Percentiles rank a stretch among this genome's conserved stretches.
These are phyloP conservation scores for Kryphioiulus occultus DNA, from an alignment of 2,888 invertebrate species.

Conservation along the genomic window DNA sequence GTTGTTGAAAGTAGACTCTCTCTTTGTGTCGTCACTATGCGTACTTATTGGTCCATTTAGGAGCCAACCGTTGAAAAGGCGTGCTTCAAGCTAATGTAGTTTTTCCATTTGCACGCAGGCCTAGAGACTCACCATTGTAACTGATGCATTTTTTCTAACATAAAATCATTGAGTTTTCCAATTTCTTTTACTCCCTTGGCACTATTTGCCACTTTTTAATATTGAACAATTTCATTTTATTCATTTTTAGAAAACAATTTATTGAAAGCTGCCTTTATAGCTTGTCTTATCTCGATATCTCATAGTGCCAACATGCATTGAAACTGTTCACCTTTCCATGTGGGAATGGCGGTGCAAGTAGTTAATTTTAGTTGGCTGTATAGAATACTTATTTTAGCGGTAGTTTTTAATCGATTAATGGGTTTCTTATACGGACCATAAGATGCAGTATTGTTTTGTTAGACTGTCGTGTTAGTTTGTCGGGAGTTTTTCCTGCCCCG, in stretches of 20 bases:
- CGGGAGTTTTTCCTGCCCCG: background rate
- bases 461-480: background rate
- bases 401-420: background rate
- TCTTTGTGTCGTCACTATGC: no score
- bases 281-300: background rate
- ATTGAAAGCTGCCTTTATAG: background rate
- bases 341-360: conserved; percentile 26
- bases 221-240: no score
- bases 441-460: background rate
- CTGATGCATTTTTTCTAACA: background rate
- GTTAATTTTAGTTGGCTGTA: background rate
- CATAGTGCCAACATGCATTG: background rate
- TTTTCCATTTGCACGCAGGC: background rate
- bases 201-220: no score
- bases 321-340: background rate
- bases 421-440: background rate
- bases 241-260: background rate
- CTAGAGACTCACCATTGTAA: background rate
- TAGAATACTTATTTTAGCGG: background rate
- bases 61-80: no score
- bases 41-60: no score
- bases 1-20: background rate
- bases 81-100: no score
- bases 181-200: no score
- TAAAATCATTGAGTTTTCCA: background rate